phyloP scores from a whole-genome alignment of 2,888 invertebrate species.

The Lasioglossum villosulum region DNA sequence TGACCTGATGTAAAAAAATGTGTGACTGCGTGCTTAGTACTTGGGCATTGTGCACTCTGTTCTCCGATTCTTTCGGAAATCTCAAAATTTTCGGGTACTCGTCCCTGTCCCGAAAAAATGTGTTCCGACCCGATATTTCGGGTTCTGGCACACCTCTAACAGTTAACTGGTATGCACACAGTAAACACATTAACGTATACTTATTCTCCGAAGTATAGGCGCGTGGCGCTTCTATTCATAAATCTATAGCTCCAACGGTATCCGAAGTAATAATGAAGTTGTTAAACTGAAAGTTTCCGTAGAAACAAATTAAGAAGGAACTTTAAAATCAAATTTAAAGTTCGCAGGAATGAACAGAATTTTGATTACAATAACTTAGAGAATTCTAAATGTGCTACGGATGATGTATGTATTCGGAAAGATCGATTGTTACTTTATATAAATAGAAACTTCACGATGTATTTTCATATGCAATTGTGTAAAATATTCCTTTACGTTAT shows the following conservation, averaged over 20 bases:
- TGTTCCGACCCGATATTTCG: no score
- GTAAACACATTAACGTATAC: not conserved
- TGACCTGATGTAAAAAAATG: no score
- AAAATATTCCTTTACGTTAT: not conserved
- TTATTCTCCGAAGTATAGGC: not conserved
- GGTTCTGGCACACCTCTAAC: no score
- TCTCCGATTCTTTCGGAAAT: no score
- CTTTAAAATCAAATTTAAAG: not conserved
- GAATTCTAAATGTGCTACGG: not conserved
- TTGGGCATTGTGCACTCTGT: no score
- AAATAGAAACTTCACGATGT: not conserved
- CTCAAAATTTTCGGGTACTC: no score
- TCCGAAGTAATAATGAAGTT: not conserved
- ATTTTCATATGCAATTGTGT: not conserved
- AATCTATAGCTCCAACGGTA: not conserved
- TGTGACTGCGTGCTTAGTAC: no score
- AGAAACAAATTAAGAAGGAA: slow-evolving; percentile 4
- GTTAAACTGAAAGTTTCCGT: not conserved
- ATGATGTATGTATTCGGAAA: not conserved
- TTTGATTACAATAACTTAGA: not conserved
- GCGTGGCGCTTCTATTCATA: not conserved
- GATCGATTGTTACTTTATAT: not conserved
- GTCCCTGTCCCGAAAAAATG: no score
- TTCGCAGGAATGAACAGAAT: not conserved
- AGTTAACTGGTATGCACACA: not conserved